Conservation (phyloP, 2,888 invertebrate genomes). For the Oligia latruncula region DNA sequence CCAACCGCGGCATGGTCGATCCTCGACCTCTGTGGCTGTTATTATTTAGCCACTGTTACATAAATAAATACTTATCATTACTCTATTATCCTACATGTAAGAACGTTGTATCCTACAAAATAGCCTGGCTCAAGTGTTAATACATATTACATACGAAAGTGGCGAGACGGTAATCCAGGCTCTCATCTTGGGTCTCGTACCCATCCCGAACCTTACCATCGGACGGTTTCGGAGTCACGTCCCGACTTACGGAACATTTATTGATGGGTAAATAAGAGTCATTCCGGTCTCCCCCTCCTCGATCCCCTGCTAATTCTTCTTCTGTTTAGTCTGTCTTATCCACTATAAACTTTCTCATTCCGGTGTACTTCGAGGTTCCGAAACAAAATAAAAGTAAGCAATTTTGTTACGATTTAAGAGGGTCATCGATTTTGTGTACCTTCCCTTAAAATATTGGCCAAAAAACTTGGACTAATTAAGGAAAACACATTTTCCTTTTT, state of each 20-base stretch:
- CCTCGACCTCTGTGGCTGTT: too few relatives aligned
- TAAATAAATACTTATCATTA: neutral
- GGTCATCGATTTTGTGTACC: conserved; percentile 14
- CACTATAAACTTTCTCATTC: too few relatives aligned
- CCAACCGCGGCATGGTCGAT: too few relatives aligned
- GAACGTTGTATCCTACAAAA: neutral
- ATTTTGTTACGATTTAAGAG: conserved; percentile 23
- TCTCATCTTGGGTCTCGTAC: conserved; percentile 24
- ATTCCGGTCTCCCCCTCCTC: too few relatives aligned
- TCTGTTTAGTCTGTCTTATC: too few relatives aligned
- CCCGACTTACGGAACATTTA: conserved; percentile 46
- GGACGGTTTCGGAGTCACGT: conserved; percentile 42
- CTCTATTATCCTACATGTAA: neutral
- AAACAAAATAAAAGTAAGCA: conserved; percentile 32
- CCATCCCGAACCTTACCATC: conserved; percentile 23
- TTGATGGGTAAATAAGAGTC: conserved; percentile 40
- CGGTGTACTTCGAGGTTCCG: conserved; percentile 6
- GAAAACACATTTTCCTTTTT: neutral
- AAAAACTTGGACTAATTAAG: conserved; percentile 12
- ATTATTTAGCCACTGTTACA: neutral
- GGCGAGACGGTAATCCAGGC: conserved; percentile 34
- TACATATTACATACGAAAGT: conserved; percentile 10
- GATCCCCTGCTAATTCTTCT: too few relatives aligned
- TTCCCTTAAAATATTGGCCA: neutral
- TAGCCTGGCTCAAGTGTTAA: conserved; percentile 13